phyloP scores from a whole-genome alignment of 1,140 invertebrate genomes.

The Panulirus ornatus region DNA sequence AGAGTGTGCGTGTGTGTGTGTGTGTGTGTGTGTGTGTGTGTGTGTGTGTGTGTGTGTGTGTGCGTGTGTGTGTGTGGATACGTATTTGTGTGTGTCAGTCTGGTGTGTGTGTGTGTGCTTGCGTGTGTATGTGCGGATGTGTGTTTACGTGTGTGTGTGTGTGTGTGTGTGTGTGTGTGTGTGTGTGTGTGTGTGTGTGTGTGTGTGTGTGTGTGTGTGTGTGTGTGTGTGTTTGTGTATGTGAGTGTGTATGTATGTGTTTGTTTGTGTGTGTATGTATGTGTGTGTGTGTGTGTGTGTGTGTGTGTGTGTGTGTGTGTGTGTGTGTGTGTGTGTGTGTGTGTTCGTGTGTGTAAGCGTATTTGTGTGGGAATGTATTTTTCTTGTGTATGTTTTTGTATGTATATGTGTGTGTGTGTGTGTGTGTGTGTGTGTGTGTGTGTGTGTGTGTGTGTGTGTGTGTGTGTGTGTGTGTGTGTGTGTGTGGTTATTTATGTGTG shows the following conservation, averaged over 20 bases:
- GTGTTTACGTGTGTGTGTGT: neutral
- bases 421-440: neutral
- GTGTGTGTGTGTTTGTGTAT: neutral
- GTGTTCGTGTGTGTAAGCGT: too few species aligned
- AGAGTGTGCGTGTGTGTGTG: neutral
- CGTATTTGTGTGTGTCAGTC: too few species aligned
- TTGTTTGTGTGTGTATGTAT: neutral
- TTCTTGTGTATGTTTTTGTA: too few species aligned
- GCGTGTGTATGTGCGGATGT: neutral
- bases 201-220: too few species aligned
- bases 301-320: neutral
- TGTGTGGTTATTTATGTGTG: too few species aligned
- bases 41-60: neutral
- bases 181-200: too few species aligned
- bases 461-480: too few species aligned
- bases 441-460: too few species aligned
- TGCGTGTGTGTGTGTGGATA: neutral
- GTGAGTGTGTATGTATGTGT: neutral
- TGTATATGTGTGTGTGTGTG: too few species aligned
- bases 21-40: neutral
- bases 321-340: too few species aligned
- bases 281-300: conserved; percentile 6
- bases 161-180: neutral
- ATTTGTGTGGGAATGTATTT: too few species aligned
- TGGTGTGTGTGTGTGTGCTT: neutral